Evolutionary conservation across 2,797 vertebrate genomes (phyloP).

Genomic region (Silurus aristotelis): DNA sequence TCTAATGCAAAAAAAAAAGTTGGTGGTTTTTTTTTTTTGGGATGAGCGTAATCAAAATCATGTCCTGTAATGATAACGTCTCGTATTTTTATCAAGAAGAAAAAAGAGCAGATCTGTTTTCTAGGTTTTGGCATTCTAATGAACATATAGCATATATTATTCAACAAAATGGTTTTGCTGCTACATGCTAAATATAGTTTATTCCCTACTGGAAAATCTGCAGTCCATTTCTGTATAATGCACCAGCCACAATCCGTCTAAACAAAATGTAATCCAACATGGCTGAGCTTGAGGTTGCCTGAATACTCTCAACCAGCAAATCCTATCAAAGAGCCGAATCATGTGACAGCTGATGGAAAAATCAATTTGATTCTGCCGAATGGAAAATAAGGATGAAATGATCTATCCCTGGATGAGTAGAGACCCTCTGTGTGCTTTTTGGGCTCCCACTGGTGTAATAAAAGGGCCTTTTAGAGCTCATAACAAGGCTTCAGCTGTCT

Average conservation of each 20-base stretch:
- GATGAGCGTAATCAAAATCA: neutral
- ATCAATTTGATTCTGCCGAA: slow-evolving; percentile 44
- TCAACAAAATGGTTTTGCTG: neutral
- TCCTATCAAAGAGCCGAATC: slow-evolving; percentile 48
- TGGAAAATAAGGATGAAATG: slow-evolving; percentile 50
- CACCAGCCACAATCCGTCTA: slow-evolving; percentile 47
- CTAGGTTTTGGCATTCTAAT: neutral
- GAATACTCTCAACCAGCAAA: slow-evolving; percentile 38
- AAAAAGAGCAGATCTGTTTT: neutral
- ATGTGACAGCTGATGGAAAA: slow-evolving; percentile 49
- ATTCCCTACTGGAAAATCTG: neutral
- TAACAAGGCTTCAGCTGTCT: slow-evolving; percentile 66
- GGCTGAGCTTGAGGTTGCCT: slow-evolving; percentile 37
- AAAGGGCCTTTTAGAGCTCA: slow-evolving; percentile 59
- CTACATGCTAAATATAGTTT: neutral
- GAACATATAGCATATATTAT: no score
- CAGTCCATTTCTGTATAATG: slow-evolving; percentile 62
- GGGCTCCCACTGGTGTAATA: slow-evolving; percentile 51
- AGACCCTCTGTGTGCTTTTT: slow-evolving; percentile 45
- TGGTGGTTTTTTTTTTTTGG: neutral
- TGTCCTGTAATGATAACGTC: neutral
- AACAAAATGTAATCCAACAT: slow-evolving; percentile 58
- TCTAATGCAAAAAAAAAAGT: neutral
- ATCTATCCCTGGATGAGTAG: slow-evolving; percentile 41
- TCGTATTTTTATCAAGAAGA: neutral